Evolutionary conservation across 1,140 invertebrate genomes (phyloP).

Genomic region (Musca vetustissima): DNA sequence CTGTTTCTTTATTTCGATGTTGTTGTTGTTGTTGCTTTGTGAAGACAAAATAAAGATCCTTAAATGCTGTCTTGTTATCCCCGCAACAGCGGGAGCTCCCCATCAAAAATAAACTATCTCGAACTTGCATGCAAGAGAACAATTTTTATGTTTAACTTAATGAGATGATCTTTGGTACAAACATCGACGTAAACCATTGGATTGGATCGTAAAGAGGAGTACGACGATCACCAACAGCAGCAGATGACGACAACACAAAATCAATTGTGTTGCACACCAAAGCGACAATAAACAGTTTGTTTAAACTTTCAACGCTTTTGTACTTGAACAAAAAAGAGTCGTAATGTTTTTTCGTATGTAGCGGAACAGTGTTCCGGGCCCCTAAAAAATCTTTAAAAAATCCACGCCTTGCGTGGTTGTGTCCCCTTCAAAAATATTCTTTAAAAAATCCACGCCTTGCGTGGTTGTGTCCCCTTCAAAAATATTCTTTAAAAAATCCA

Average conservation of each 20-base stretch:
- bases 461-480: no score
- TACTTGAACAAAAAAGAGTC: background rate
- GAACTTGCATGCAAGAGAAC: slow-evolving; percentile 25
- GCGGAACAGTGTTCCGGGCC: no score
- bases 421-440: no score
- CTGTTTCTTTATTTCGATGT: background rate
- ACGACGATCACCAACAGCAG: background rate
- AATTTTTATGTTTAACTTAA: slow-evolving; percentile 39
- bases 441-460: no score
- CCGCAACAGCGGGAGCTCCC: background rate
- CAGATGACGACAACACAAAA: slow-evolving; percentile 32
- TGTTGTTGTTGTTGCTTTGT: background rate
- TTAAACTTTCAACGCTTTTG: slow-evolving; percentile 21
- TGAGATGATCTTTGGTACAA: slow-evolving; percentile 47
- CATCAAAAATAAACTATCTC: background rate
- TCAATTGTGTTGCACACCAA: slow-evolving; percentile 12
- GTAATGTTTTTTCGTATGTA: no score
- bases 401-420: no score
- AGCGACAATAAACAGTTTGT: slow-evolving; percentile 19
- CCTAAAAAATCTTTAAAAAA: no score
- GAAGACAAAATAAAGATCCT: slow-evolving; percentile 11
- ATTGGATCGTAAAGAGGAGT: background rate
- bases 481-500: no score
- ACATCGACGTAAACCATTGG: slow-evolving; percentile 15
- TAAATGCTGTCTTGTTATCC: background rate